Percentiles rank a stretch among this genome's conserved stretches.
Evolutionary conservation across 1,140 invertebrate species (phyloP).

Genomic region (Rhyzopertha dominica): DNA sequence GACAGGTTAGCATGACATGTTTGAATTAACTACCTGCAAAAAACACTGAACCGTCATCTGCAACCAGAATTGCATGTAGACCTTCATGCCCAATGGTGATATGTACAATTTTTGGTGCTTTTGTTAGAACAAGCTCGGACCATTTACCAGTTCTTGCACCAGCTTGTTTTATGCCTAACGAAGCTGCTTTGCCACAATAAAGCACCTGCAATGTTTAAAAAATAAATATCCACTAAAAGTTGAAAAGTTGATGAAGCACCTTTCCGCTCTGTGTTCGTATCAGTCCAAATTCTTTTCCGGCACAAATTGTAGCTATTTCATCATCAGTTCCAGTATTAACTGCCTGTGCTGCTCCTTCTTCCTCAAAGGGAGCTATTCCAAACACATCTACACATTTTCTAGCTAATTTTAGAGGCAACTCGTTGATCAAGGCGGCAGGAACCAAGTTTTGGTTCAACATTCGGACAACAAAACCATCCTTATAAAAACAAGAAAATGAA

Average conservation of each 20-base stretch:
- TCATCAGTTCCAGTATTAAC: slow-evolving; percentile 60
- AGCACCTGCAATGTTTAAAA: slow-evolving; percentile 52
- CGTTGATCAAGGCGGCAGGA: slow-evolving; percentile 54
- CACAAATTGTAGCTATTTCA: slow-evolving; percentile 58
- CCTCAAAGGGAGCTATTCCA: slow-evolving; percentile 67
- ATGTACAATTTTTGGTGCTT: slow-evolving; percentile 70
- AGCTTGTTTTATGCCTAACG: slow-evolving; percentile 65
- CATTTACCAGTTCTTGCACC: slow-evolving; percentile 60
- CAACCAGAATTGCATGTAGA: slow-evolving; percentile 79
- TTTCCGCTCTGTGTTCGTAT: slow-evolving; percentile 73
- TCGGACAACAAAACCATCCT: slow-evolving; percentile 80
- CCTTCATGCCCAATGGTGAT: slow-evolving; percentile 90
- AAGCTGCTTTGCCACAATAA: slow-evolving; percentile 72
- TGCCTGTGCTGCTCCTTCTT: slow-evolving; percentile 51
- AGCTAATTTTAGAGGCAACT: slow-evolving; percentile 74
- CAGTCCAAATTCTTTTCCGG: slow-evolving; percentile 82
- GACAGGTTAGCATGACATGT: too few species aligned
- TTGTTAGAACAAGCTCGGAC: slow-evolving; percentile 69
- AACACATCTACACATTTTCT: slow-evolving; percentile 73
- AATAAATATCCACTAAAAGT: not conserved
- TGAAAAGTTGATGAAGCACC: slow-evolving; percentile 44
- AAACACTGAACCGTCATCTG: slow-evolving; percentile 84
- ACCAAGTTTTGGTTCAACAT: slow-evolving; percentile 66
- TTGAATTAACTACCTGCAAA: slow-evolving; percentile 65
- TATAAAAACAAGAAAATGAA: slow-evolving; percentile 22